phyloP scores from a whole-genome alignment of 2,888 invertebrate species.

The Oxycera nigricornis region DNA sequence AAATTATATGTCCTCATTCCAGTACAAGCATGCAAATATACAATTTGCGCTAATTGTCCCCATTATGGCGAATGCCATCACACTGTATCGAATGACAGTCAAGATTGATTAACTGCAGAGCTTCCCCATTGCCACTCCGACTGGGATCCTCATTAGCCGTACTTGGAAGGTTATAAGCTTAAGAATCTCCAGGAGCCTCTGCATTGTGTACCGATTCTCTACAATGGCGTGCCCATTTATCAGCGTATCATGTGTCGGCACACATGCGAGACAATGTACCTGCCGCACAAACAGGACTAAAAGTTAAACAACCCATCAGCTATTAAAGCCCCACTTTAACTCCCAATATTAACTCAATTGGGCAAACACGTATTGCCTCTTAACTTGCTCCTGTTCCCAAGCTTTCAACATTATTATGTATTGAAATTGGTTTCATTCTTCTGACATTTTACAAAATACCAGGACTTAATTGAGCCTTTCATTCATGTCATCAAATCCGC shows the following conservation, averaged over 20 bases:
- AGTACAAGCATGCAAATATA: neutral
- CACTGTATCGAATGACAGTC: constrained; percentile 24
- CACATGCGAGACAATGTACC: neutral
- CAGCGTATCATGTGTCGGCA: neutral
- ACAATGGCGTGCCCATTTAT: neutral
- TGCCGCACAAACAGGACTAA: neutral
- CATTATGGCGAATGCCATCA: constrained; percentile 29
- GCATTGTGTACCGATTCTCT: neutral
- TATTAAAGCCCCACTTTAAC: constrained; percentile 11
- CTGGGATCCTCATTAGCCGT: constrained; percentile 23
- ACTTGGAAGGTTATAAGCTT: constrained; percentile 21
- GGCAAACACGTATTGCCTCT: constrained; percentile 32
- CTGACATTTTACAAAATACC: constrained; percentile 36
- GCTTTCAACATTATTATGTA: neutral
- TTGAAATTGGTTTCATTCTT: constrained; percentile 35
- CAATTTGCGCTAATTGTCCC: constrained; percentile 29
- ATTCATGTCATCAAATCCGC: constrained; percentile 11
- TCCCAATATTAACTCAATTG: constrained; percentile 27
- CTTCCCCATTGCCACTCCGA: neutral
- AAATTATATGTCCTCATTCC: neutral
- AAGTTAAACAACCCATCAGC: constrained; percentile 6
- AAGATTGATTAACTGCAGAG: constrained; percentile 36
- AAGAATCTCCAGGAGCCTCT: constrained; percentile 4
- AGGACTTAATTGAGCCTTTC: constrained; percentile 27
- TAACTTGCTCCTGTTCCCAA: neutral